Base-by-base conservation (phyloP, 2,113 vertebrate genomes). In the Macquaria australasica region DNA sequence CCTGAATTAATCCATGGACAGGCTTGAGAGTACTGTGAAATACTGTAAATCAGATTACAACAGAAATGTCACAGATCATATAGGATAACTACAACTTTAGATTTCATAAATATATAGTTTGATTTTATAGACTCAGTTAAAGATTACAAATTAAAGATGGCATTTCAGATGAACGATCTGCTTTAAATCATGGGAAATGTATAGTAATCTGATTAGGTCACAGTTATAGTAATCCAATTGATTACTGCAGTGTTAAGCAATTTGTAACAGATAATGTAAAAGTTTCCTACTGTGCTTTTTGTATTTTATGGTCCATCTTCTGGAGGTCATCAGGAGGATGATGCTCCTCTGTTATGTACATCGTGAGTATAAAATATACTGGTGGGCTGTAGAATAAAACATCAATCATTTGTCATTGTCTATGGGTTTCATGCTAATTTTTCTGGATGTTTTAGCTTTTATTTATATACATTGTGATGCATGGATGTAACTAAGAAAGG, bases 381-480 rank as follows among this genome's bases (percentile, higher is more conserved):
- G 12, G 3, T 75, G 82, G 88, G 77, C 87, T 90, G 87, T 90
- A 91, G 82, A 93, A 93, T 90, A 90, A 89, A 89, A 83, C 80
- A 83, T 73, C 66, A 41, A 64, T 73, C 20, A 70, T 73, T 60
- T 63, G 34, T 73, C 45, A 48, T 59, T 16, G 11, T 51, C 12
- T 64, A 1, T 83, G 41, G 41, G 50, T 64, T 90, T 86, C 50
- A 63, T 77, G 83, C 50, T 82, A 77, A 21, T 68, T 73, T 87
- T 73, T 73, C 82, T 59, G 12, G 67, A 50, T 67, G 10, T 78
- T 74, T 37, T 1, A 8, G 23, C 28, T 81, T 83, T 84, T 81
- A 53, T 48, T 78, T 72, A 39, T 34, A 69, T 23, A 76, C 4
- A 64, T 74, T 77, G n/a, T 56, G 53, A 63, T 82, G 85, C 87